These are phyloP conservation scores for Clostera curtula DNA, from an alignment of 2,888 invertebrate species.

Conservation along the genomic window DNA sequence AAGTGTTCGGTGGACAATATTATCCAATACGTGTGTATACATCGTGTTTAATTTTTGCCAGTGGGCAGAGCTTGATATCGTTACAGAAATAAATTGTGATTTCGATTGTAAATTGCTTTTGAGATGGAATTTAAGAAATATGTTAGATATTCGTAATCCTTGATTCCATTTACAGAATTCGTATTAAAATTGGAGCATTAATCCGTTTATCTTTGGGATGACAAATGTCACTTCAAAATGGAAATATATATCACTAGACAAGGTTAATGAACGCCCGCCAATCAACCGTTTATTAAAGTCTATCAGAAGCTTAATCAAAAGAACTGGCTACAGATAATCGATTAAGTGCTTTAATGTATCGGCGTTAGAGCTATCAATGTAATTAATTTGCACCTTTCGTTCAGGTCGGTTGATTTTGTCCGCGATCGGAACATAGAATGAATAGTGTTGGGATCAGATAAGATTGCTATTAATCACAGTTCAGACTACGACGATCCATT, in stretches of 20 bases:
- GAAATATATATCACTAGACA: no score
- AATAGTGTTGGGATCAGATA: conserved; percentile 54
- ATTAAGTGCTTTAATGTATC: conserved; percentile 43
- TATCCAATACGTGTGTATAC: not conserved
- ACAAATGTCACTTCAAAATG: no score
- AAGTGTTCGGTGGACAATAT: not conserved
- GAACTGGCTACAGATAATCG: conserved; percentile 38
- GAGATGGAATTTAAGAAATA: no score
- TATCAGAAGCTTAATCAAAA: conserved; percentile 32
- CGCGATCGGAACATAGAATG: conserved; percentile 43
- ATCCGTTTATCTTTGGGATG: no score
- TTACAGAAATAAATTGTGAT: no score
- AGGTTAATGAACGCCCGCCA: no score
- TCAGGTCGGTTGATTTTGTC: conserved; percentile 41
- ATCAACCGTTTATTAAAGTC: conserved; percentile 27
- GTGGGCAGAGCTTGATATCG: no score
- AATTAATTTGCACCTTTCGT: conserved; percentile 61
- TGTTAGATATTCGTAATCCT: no score
- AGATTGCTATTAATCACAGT: conserved; percentile 57
- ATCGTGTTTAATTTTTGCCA: no score
- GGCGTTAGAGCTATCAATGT: conserved; percentile 43
- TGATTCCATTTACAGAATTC: no score
- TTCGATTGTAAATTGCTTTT: no score
- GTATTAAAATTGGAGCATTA: no score
- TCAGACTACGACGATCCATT: conserved; percentile 36